These are phyloP conservation scores for Leptinotarsa tumamoca DNA, from an alignment of 2,888 invertebrate species.

Conservation along the genomic window DNA sequence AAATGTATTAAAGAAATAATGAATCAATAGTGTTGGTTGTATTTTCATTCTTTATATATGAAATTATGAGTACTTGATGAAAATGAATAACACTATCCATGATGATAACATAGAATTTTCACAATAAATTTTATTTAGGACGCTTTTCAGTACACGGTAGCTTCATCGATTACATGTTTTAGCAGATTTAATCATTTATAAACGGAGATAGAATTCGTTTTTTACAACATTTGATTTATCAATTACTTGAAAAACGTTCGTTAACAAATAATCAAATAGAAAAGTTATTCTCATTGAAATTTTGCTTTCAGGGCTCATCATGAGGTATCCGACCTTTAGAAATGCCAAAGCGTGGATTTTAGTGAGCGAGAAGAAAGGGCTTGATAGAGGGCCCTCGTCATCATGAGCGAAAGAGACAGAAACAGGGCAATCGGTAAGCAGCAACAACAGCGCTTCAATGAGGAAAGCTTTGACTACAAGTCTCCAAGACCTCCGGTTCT, in stretches of 20 bases:
- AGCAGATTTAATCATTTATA: too few species aligned
- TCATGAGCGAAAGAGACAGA: constrained; percentile 59
- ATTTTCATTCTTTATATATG: too few species aligned
- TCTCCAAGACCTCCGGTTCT: constrained; percentile 88
- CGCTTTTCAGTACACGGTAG: too few species aligned
- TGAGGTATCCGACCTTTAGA: constrained; percentile 53
- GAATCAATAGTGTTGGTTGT: too few species aligned
- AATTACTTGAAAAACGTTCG: not conserved
- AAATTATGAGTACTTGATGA: too few species aligned
- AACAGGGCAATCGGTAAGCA: constrained; percentile 39
- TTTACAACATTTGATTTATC: not conserved
- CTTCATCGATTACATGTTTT: too few species aligned
- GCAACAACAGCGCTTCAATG: constrained; percentile 56
- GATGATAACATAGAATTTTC: too few species aligned
- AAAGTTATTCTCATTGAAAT: not conserved
- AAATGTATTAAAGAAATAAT: too few species aligned
- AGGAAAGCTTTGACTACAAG: constrained; percentile 69
- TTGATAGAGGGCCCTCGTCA: constrained; percentile 51
- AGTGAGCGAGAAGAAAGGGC: constrained; percentile 47
- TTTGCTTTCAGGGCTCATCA: constrained; percentile 59
- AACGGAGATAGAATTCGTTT: too few species aligned
- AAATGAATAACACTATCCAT: too few species aligned
- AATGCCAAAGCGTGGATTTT: constrained; percentile 44
- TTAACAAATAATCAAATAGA: too few species aligned
- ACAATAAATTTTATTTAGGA: too few species aligned